Evolutionary conservation across 2,797 vertebrate genomes (phyloP).

Genomic region (Aphelocoma californica): DNA sequence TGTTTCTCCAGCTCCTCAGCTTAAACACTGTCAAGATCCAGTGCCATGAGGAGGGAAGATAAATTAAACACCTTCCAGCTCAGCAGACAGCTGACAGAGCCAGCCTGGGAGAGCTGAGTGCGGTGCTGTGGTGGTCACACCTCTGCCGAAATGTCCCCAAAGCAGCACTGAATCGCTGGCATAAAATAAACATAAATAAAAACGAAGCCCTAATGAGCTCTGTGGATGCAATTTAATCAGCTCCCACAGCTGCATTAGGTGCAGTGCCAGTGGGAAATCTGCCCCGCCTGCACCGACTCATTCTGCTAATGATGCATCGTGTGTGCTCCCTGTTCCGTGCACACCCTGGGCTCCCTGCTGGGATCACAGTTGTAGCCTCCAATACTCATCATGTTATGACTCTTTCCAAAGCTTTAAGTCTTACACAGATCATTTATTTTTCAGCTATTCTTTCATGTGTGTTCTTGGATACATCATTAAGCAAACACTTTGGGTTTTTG

Average conservation of each 20-base stretch:
- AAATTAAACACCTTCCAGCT: background rate
- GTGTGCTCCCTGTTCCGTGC: background rate
- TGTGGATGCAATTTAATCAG: background rate
- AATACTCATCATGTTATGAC: background rate
- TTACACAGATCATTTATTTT: background rate
- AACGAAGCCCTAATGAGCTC: background rate
- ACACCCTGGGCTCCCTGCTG: background rate
- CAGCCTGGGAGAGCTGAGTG: background rate
- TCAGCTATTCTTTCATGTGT: background rate
- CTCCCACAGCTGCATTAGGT: background rate
- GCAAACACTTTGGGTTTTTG: background rate
- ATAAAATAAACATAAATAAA: background rate
- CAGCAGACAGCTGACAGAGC: background rate
- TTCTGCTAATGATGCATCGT: background rate
- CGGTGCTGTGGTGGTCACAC: accelerated
- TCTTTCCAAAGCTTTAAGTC: background rate
- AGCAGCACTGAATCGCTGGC: background rate
- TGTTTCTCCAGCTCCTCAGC: background rate
- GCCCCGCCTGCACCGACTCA: background rate
- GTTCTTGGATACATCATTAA: background rate
- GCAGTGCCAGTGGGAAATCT: background rate
- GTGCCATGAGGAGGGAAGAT: background rate
- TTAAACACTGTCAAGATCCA: background rate
- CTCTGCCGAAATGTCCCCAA: background rate
- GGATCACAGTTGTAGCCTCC: background rate